Evolutionary conservation across 2,113 vertebrate species (phyloP), one percentile per base, ranked within the genome.

Genomic region (Poicephalus gulielmi): DNA sequence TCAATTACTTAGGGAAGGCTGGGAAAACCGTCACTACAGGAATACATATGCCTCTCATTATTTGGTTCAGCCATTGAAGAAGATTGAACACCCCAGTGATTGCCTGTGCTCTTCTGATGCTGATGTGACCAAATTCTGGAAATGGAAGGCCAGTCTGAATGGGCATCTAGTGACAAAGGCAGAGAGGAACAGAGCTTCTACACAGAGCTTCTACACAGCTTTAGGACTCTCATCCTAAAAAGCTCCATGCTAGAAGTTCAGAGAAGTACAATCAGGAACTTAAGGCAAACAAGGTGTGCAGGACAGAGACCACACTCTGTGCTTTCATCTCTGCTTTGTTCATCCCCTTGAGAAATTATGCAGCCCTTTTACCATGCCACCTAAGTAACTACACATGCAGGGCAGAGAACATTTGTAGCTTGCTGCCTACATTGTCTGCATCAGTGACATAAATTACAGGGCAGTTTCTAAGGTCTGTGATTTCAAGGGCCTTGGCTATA

Each of bases 21-120:
- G 90, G 82, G 89, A 94, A 91, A 86, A 57, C 68, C 50, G 88
- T 90, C 57, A 46, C 84, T 64, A 39, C 28, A 22, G 81, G 57
- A 92, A 86, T 47, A 55, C 79, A 85, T 69, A 62, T 79, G 92
- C 37, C 73, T 96, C 95, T 90, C 62, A 90, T 95, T 95, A 77
- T 73, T 71, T 88, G 15, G 5, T 39, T 88, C 83, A 92, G 76
- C 53, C 88, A 13, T 4, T 28, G 59, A 35, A 78, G 84, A 90
- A 79, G 62, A 86, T 9, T 60, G 71, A 94, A 78, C 13, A 62
- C 15, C 50, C 37, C 31, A 71, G 69, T 76, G 66, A 71, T 15
- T 81, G 55, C 28, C 81, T 33, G 43, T 83, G 63, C 67, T 69
- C 46, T 81, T n/a, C 37, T 7, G 0, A 2, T 30, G 46, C 50